Evolutionary conservation across 2,113 vertebrate genomes (phyloP), one percentile per base, ranked within the genome.

Genomic region (Neopipo cinnamomea): DNA sequence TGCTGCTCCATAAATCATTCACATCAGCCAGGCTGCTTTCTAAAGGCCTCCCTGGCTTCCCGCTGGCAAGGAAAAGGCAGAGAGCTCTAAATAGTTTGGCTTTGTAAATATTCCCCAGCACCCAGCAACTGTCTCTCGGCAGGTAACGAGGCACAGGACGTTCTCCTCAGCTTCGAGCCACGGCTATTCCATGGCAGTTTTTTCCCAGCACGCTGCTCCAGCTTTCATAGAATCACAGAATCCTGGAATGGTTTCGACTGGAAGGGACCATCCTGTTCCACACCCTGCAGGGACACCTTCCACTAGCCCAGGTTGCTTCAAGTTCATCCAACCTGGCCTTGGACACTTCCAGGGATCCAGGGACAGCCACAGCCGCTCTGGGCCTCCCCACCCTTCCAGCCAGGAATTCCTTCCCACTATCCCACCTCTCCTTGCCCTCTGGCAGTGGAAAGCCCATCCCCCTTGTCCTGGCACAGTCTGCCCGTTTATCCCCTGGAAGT

Each of bases 151-250:
- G 97, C 93, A 79, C 73, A 16, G 72, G 96, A 44, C 53, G 82
- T 47, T 82, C 94, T 93, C 97, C 94, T 90, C 83, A 89, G 88
- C 97, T 46, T 14, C 71, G 94, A 95, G 92, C 53, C 67, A 96
- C 96, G 97, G 93, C 91, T 94, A 58, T 97, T 98, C 97, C 97
- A 94, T 71, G 95, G 92, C 89, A 89, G 76, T 97, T 97, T 97
- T 96, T 94, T 95, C 97, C 88, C 88, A 92, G 95, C 50, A 73
- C 37, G 7, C 63, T 12, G 46, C 15, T 58, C 41, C 42, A 21
- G 33, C 21, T 30, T 63, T 63, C 61, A 41, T 9, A 21, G 62
- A 42, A 65, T 42, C 39, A 42, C 20, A 14, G 28, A 42, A 31
- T 65, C 61, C 23, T 30, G 39, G 61, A 21, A 41, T 41, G 39